A percentile compares a stretch with the other conserved stretches of the same genome.
phyloP scores from a whole-genome alignment of 1,140 invertebrate species.

The Drosophila varians region DNA sequence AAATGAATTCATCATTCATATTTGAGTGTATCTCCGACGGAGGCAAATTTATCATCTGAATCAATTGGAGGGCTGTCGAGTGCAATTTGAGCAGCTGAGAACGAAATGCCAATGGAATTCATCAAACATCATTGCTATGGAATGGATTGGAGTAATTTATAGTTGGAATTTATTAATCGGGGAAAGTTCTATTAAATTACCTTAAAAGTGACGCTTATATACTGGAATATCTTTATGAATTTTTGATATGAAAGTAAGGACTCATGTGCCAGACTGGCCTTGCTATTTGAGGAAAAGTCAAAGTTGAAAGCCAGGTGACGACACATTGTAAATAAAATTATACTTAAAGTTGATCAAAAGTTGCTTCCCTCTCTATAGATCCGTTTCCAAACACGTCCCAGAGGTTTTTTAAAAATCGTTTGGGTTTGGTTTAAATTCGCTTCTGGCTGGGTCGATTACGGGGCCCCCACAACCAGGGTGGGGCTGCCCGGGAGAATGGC shows the following conservation, averaged over 20 bases:
- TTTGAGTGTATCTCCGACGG: constrained; percentile 24
- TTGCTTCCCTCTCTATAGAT: background rate
- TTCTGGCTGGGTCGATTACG: constrained; percentile 16
- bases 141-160: no score
- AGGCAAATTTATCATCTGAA: constrained; percentile 28
- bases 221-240: constrained; percentile 12
- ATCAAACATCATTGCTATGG: constrained; percentile 17
- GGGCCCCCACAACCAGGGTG: constrained; percentile 36
- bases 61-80: constrained; percentile 5
- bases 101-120: constrained; percentile 9
- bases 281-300: background rate
- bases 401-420: background rate
- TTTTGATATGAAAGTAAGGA: constrained; percentile 19
- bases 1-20: constrained; percentile 69
- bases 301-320: background rate
- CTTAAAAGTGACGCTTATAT: background rate
- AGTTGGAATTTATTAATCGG: background rate
- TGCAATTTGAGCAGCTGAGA: constrained; percentile 41
- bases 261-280: background rate
- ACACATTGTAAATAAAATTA: background rate
- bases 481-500: constrained; percentile 5
- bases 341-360: background rate
- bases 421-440: constrained; percentile 1
- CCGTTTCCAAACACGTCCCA: background rate
- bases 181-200: background rate